Conservation (phyloP, 2,113 vertebrate genomes). For the Bothrops jararaca region DNA sequence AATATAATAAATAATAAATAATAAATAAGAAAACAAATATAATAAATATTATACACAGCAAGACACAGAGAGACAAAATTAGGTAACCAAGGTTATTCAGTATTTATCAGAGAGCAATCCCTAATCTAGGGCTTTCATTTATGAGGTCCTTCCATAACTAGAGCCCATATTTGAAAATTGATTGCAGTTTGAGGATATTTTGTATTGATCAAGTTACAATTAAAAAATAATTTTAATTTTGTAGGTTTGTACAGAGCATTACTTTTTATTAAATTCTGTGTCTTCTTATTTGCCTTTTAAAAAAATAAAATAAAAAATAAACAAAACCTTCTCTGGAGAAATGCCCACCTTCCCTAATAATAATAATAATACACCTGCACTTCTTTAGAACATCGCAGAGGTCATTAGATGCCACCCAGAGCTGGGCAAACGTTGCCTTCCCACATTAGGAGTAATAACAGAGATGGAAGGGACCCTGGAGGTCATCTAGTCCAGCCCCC, state of each 20-base stretch:
- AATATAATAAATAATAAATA: too few species aligned
- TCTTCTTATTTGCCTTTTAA: neutral
- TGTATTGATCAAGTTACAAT: neutral
- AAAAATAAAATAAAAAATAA: neutral
- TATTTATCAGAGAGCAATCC: neutral
- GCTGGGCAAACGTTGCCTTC: neutral
- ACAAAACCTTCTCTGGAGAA: neutral
- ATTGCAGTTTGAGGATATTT: neutral
- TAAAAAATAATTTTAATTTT: neutral
- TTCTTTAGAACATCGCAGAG: rapidly evolving
- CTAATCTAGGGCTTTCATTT: constrained; percentile 4
- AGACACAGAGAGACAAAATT: neutral
- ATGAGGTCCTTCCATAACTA: neutral
- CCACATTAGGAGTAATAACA: neutral
- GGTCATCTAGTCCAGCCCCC: too few species aligned
- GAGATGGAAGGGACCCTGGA: too few species aligned
- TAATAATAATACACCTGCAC: neutral
- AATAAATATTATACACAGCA: neutral
- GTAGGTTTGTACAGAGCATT: neutral
- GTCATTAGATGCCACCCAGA: neutral
- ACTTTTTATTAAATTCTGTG: neutral
- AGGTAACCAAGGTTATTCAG: neutral
- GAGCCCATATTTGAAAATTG: neutral
- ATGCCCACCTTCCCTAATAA: neutral
- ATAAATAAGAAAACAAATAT: too few species aligned